Evolutionary conservation across 53 echinoderm and acorn worm species (phyloP).

Genomic region (Patiria pectinifera): DNA sequence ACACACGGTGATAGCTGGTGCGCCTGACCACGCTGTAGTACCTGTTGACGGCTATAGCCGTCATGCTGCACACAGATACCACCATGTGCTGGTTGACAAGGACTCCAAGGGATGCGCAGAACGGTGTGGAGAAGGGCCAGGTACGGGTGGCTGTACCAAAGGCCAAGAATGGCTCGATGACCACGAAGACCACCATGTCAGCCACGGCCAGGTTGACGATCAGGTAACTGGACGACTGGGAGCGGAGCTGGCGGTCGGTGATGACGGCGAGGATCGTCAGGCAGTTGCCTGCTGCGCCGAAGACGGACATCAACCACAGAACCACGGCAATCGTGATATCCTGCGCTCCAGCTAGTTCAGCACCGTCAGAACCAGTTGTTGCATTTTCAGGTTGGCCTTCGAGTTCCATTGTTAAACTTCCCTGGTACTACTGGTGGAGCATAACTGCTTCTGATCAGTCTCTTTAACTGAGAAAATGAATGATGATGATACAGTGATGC

Average conservation of each 20-base stretch:
- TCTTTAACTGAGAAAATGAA: no score
- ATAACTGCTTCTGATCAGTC: background rate
- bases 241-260: constrained; percentile 37
- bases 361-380: background rate
- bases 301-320: constrained; percentile 13
- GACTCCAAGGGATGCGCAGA: constrained; percentile 8
- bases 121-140: constrained; percentile 7
- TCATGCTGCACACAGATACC: constrained; percentile 34
- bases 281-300: constrained; percentile 46
- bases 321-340: background rate
- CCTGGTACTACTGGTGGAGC: background rate
- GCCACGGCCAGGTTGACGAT: constrained; percentile 46
- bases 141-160: background rate
- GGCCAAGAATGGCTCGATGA: constrained; percentile 39
- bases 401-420: background rate
- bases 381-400: background rate
- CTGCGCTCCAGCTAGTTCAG: background rate
- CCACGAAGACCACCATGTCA: constrained; percentile 27
- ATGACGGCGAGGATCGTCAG: constrained; percentile 37
- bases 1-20: background rate
- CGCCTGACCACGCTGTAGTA: constrained; percentile 44
- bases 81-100: constrained; percentile 31
- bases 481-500: no score
- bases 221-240: constrained; percentile 30
- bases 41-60: constrained; percentile 36